Percentiles rank a stretch among this genome's conserved stretches.
Conservation (phyloP, 2,888 invertebrate genomes). For the Leptopilina syphax region DNA sequence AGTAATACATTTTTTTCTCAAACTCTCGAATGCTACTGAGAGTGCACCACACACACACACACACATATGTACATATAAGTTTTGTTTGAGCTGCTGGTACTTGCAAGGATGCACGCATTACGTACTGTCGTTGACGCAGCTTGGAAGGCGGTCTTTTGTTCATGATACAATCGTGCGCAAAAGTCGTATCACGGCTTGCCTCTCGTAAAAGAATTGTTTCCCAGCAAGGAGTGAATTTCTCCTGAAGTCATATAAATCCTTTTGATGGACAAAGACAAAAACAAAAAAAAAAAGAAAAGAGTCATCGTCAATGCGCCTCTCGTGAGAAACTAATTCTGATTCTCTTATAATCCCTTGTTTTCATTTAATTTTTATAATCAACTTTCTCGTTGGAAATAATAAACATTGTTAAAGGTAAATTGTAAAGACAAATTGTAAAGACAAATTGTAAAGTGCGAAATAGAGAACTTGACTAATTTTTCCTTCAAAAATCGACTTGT, state of each 20-base stretch:
- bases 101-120: conserved; percentile 48
- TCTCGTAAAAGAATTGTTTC: conserved; percentile 32
- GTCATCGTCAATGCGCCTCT: conserved; percentile 25
- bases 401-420: no score
- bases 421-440: no score
- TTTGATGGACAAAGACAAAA: conserved; percentile 19
- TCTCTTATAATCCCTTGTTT: not conserved
- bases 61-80: not conserved
- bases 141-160: conserved; percentile 41
- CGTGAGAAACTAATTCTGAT: conserved; percentile 25
- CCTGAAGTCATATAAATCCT: conserved; percentile 33
- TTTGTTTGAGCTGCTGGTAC: conserved; percentile 36
- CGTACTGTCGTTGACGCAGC: conserved; percentile 38
- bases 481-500: no score
- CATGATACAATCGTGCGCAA: conserved; percentile 40
- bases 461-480: no score
- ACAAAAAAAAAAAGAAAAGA: not conserved
- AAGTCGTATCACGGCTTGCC: conserved; percentile 33
- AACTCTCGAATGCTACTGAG: conserved; percentile 14
- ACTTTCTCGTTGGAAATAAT: not conserved
- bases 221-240: conserved; percentile 32
- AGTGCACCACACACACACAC: not conserved
- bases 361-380: conserved; percentile 5
- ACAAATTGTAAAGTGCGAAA: no score
- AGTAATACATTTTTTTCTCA: not conserved